phyloP scores from a whole-genome alignment of 2,113 vertebrate species.

The Myotis davidii region DNA sequence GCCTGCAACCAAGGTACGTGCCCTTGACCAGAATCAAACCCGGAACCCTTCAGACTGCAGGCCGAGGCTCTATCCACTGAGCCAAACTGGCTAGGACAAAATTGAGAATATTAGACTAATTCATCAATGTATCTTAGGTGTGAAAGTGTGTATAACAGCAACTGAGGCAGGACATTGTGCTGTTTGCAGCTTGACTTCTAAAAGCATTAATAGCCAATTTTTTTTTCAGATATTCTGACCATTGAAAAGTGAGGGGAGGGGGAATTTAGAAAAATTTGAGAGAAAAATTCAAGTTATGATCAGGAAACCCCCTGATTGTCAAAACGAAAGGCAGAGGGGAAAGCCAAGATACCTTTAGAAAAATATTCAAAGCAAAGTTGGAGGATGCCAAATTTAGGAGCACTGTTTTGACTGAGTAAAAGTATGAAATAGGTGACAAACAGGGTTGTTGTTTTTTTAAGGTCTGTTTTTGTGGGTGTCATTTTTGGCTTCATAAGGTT shows the following conservation, averaged over 20 bases:
- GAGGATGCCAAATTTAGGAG: not conserved
- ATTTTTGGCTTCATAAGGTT: not conserved
- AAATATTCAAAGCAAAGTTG: slow-evolving; percentile 15
- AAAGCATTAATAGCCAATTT: not conserved
- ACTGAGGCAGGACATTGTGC: not conserved
- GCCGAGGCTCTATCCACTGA: no score
- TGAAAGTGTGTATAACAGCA: not conserved
- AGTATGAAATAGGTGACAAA: not conserved
- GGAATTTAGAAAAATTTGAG: slow-evolving; percentile 35
- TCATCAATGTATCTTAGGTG: not conserved
- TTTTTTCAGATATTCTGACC: not conserved
- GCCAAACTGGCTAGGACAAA: not conserved
- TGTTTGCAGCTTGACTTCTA: not conserved
- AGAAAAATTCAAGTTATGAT: not conserved
- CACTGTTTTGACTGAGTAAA: not conserved
- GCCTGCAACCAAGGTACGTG: no score
- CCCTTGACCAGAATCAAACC: no score
- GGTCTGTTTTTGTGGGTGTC: not conserved
- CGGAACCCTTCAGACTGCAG: no score
- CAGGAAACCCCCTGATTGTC: slow-evolving; percentile 55
- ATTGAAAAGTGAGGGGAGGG: slow-evolving; percentile 28
- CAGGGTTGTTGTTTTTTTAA: not conserved
- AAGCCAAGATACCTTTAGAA: slow-evolving; percentile 42
- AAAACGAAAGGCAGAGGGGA: slow-evolving; percentile 40
- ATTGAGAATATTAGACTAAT: not conserved